Evolutionary conservation across 1,140 invertebrate genomes (phyloP).

Genomic region (Thaumetopoea pityocampa): DNA sequence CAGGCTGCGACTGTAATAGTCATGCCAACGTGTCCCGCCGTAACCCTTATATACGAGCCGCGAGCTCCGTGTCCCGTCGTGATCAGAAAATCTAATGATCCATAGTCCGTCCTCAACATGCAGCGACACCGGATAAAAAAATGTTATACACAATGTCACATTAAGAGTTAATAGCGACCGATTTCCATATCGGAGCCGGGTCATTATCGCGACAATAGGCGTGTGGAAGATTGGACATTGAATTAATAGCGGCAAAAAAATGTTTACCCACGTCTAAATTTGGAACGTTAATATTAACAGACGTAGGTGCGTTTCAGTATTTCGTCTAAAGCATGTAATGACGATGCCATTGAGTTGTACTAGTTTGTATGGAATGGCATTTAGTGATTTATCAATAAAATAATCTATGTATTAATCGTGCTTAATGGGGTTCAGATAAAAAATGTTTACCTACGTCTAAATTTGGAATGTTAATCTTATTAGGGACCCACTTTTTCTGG

Average conservation of each 20-base stretch:
- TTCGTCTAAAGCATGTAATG: no score
- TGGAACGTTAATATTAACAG: no score
- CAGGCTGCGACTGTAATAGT: constrained; percentile 26
- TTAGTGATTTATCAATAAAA: no score
- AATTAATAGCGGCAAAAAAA: constrained; percentile 24
- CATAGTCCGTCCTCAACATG: constrained; percentile 35
- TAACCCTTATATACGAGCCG: constrained; percentile 48
- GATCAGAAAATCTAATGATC: constrained; percentile 59
- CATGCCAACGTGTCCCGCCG: constrained; percentile 11
- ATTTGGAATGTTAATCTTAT: no score
- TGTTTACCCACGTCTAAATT: not conserved
- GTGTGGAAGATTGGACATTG: constrained; percentile 18
- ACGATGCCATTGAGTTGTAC: no score
- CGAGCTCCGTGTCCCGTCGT: constrained; percentile 42
- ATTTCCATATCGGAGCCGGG: constrained; percentile 60
- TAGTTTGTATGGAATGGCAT: no score
- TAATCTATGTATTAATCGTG: no score
- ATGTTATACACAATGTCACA: constrained; percentile 59
- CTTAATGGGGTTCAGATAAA: no score
- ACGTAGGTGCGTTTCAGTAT: no score
- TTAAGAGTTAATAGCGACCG: constrained; percentile 57
- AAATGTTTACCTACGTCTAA: no score
- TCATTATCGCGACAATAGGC: constrained; percentile 43
- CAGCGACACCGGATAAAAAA: constrained; percentile 35
- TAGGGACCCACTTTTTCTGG: no score